Evolutionary conservation across 2,797 vertebrate species (phyloP).

Genomic region (Octomys mimax): DNA sequence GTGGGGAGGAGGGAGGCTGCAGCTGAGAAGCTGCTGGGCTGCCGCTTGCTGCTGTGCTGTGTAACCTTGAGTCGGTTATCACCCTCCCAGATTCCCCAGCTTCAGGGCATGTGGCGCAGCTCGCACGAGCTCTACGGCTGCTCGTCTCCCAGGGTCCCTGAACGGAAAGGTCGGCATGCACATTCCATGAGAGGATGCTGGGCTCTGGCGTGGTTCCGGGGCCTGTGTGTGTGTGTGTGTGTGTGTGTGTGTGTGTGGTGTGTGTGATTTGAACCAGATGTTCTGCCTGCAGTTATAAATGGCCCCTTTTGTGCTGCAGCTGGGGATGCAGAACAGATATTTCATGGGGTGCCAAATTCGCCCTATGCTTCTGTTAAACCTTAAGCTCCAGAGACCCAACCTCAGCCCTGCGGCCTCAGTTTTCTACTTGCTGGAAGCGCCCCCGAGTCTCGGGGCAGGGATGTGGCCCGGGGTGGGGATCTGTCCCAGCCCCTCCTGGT

Average conservation of each 20-base stretch:
- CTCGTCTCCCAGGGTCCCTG: background rate
- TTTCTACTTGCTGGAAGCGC: background rate
- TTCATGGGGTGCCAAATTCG: conserved; percentile 60
- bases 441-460: background rate
- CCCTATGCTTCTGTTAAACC: conserved; percentile 62
- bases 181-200: background rate
- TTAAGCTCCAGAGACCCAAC: conserved; percentile 51
- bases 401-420: background rate
- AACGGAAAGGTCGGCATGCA: background rate
- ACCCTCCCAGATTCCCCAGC: background rate
- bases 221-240: conserved; percentile 14
- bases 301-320: conserved; percentile 75
- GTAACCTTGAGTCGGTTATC: background rate
- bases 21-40: background rate
- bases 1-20: background rate
- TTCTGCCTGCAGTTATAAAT: conserved; percentile 76
- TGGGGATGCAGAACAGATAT: conserved; percentile 63
- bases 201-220: conserved; percentile 22
- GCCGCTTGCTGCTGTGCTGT: background rate
- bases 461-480: background rate
- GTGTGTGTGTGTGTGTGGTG: conserved; percentile 1
- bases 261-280: conserved; percentile 81
- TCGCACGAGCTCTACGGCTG: background rate
- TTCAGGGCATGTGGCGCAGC: background rate
- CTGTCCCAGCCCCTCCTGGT: background rate